Base-by-base conservation (phyloP, 2,797 vertebrate species). In the Atherinosoma microstoma region DNA sequence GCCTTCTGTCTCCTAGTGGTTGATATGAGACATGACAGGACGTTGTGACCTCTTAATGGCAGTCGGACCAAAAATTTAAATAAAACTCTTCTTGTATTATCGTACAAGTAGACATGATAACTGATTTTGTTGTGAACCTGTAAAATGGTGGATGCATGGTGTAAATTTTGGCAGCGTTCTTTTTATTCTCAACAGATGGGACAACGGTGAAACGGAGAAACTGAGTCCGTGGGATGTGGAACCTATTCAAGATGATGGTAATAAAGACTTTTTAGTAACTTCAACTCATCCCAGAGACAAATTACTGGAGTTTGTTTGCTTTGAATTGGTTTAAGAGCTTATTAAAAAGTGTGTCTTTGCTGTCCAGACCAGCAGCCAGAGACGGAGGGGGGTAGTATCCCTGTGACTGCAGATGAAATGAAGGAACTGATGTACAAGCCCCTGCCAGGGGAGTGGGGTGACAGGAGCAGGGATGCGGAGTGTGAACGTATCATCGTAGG, bases 211-310 rank as follows among this genome's bases (percentile, higher is more conserved):
- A 91, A 96, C 83, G 1, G 98, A 99, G 91, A 98, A 97, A 78
- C 94, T 99, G 66, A 99, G 98, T 85, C 98, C 97, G 0, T 99
- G 98, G 98, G 98, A 99, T 82, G 96, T 99, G 91, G 98, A 99
- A 47, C 94, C 96, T 68, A 96, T 99, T 93, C 94, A 96, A 84
- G 96, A 98, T 70, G 93, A 97, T 80, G 97, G 98, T 98, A 96
- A 59, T n/a, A 47, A 27, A 69, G 1, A 53, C 0, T 1, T 53
- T 53, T 58, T 24, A 30, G 8, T 0, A 20, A 6, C 35, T 70
- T 18, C 18, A 30, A 30, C 30, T 30, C 27, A 18, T 22, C 8
- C 54, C 6, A 49, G 3, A 22, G 13, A 42, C 4, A 29, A 16
- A 29, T 8, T 53, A 6, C 1, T 63, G 13, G 27, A 15, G 40